These are phyloP conservation scores for Schizaphis graminum DNA, from an alignment of 2,888 invertebrate species.

Conservation along the genomic window DNA sequence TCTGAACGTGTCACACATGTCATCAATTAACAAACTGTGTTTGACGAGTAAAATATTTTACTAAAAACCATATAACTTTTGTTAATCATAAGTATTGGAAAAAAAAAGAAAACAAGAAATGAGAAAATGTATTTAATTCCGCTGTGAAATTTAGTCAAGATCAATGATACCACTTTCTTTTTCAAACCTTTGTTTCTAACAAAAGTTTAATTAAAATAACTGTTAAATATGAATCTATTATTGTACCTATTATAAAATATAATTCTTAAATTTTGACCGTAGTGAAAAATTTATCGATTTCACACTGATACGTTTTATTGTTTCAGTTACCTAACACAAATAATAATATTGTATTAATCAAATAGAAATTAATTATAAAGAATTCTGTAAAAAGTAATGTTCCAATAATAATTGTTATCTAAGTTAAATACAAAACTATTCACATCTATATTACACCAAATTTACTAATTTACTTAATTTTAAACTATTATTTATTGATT, in stretches of 20 bases:
- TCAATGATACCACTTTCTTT: not conserved
- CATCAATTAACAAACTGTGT: not conserved
- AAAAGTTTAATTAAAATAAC: not conserved
- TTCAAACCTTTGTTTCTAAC: not conserved
- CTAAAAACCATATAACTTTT: not conserved
- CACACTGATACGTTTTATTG: not conserved
- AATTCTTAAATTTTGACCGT: not conserved
- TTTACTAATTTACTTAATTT: no score
- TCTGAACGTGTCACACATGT: not conserved
- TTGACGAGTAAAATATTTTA: not conserved
- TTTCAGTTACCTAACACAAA: not conserved
- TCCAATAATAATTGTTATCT: not conserved
- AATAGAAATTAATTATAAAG: not conserved
- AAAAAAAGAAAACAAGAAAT: not conserved
- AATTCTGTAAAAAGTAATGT: not conserved
- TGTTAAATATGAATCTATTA: not conserved
- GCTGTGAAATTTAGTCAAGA: not conserved
- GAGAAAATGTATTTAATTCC: not conserved
- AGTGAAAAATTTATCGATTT: not conserved
- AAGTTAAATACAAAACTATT: not conserved
- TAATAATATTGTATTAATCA: not conserved
- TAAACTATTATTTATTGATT: not conserved
- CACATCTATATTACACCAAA: not conserved
- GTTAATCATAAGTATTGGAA: not conserved
- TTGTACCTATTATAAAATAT: not conserved